Evolutionary conservation across 2,888 invertebrate genomes (phyloP), one percentile per base, ranked within the genome.

Genomic region (Thera britannica): DNA sequence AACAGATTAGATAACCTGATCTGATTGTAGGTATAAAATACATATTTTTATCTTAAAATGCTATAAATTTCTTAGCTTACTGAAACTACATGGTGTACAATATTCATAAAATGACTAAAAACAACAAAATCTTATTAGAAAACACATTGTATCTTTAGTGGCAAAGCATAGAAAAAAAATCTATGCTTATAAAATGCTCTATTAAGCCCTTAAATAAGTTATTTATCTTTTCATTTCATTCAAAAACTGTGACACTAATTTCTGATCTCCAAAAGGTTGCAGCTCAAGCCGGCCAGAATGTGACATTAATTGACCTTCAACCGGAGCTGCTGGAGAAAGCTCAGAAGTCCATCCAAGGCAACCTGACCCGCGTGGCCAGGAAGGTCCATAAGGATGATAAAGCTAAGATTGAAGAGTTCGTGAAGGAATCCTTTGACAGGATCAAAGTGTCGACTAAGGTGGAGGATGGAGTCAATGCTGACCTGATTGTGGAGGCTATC

Each of bases 401-500:
- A 3, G 89, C 90, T 5, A 96, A 95, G 56, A 96, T 94, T 7
- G 94, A 96, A 72, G 95, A 95, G 77, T 97, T 97, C 82, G 92
- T 97, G 6, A 81, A 92, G 0, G 95, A 96, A 23, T 93, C 96
- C 0, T 65, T 79, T 60, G 80, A 75, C n/a, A 94, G 95, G 70
- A 88, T 92, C 63, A 89, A 88, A 74, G 84, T 95, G 2, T 94
- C 95, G 0, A 95, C 96, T 0, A 94, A 96, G 78, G 78, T 96
- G 2, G 89, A 91, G 2, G 94, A 95, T 65, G 95, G 96, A 5
- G 96, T 96, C 0, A 90, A 95, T 52, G 77, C 80, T 52, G 97
- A 98, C 86, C 87, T 98, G 68, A 96, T 98, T 2, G 95, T 98
- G 11, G 98, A 98, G 89, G 98, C 98, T 0, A 97, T 98, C 81